Conservation (phyloP, 2,888 invertebrate genomes). For the Dusona sp. region DNA sequence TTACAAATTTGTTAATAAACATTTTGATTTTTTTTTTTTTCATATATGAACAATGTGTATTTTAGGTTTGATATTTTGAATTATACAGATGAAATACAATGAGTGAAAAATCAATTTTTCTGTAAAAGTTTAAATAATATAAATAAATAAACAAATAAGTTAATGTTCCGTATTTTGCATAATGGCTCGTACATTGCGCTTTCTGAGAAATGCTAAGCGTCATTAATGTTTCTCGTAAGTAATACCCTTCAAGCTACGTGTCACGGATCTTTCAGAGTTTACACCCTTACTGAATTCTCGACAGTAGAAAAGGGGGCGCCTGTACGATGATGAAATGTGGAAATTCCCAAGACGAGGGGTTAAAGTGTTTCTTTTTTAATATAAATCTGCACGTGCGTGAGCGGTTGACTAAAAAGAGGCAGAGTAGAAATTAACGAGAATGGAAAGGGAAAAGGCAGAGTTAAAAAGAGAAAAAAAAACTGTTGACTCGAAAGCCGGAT, state of each 20-base stretch:
- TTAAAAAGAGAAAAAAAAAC: not conserved
- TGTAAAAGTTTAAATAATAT: not conserved
- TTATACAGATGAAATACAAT: no score
- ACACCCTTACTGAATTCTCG: conserved; percentile 1
- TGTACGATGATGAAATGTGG: conserved; percentile 41
- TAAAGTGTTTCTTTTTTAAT: conserved; percentile 24
- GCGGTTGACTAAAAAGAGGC: conserved; percentile 7
- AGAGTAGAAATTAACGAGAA: not conserved
- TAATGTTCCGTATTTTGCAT: not conserved
- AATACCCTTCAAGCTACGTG: conserved; percentile 9
- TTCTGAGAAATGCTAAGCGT: conserved; percentile 23
- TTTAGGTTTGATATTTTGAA: not conserved
- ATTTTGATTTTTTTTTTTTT: not conserved
- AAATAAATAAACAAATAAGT: not conserved
- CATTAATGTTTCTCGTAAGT: conserved; percentile 34
- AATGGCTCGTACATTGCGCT: not conserved
- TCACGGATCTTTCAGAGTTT: not conserved
- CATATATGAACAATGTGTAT: not conserved
- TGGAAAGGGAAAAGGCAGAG: not conserved
- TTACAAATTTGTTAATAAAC: no score
- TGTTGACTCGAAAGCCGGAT: conserved; percentile 54
- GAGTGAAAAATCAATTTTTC: no score
- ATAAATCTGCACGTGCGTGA: conserved; percentile 32
- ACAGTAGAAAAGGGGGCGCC: not conserved
- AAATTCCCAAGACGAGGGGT: conserved; percentile 16